These are phyloP conservation scores for Dynastes grantii DNA, from an alignment of 2,888 invertebrate genomes.

Conservation along the genomic window DNA sequence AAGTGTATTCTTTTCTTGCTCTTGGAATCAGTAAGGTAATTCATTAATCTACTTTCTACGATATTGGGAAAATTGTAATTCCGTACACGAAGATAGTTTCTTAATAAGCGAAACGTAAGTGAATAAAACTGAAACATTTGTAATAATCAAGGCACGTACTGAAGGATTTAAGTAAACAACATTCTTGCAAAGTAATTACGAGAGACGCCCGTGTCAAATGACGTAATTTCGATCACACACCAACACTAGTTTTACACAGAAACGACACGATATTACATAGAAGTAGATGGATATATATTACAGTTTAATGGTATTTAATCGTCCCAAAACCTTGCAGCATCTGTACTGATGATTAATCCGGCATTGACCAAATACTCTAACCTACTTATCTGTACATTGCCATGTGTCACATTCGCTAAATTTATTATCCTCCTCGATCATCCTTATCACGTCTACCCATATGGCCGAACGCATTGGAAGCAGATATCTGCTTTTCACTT, in stretches of 20 bases:
- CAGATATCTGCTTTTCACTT: too few species aligned
- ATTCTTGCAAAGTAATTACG: too few species aligned
- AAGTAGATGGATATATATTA: not conserved
- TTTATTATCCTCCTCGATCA: slow-evolving; percentile 15
- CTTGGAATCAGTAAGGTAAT: too few species aligned
- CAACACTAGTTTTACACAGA: not conserved
- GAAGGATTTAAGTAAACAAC: too few species aligned
- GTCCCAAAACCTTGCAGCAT: slow-evolving; percentile 15
- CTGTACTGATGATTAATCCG: slow-evolving; percentile 17
- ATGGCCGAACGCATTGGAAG: too few species aligned
- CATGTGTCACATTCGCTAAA: slow-evolving; percentile 23
- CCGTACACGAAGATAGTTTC: too few species aligned
- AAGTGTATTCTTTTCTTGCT: too few species aligned
- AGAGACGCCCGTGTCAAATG: not conserved
- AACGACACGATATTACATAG: not conserved
- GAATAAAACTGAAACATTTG: too few species aligned
- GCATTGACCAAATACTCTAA: slow-evolving; percentile 33
- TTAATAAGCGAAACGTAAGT: too few species aligned
- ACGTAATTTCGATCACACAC: not conserved
- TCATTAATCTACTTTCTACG: too few species aligned
- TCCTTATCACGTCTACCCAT: not conserved
- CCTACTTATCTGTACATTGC: slow-evolving; percentile 21
- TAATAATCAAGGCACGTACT: too few species aligned
- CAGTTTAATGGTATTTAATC: slow-evolving; percentile 13
- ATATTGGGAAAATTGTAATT: too few species aligned